Conservation (phyloP, 1,140 invertebrate genomes). For the Drosophila pandora region DNA sequence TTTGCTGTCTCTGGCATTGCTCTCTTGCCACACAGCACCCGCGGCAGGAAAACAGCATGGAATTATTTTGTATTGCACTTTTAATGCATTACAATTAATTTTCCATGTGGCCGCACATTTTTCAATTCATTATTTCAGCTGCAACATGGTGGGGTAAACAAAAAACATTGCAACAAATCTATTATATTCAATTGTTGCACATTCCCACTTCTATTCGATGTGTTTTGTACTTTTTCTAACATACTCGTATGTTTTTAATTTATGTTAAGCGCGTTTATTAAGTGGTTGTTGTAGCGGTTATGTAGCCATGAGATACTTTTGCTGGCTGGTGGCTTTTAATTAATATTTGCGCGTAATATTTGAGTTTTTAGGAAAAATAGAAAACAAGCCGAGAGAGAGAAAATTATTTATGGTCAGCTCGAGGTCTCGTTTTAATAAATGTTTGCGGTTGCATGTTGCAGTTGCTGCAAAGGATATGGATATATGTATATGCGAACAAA, state of each 20-base stretch:
- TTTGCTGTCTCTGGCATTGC: conserved; percentile 24
- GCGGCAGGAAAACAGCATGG: conserved; percentile 5
- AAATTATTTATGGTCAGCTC: conserved; percentile 60
- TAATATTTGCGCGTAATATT: conserved; percentile 68
- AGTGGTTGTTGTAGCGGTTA: conserved; percentile 56
- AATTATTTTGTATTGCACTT: conserved; percentile 67
- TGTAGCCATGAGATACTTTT: conserved; percentile 52
- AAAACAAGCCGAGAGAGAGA: conserved; percentile 34
- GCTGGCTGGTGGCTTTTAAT: conserved; percentile 63
- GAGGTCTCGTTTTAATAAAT: conserved; percentile 44
- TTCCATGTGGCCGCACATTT: conserved; percentile 72
- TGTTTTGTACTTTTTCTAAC: conserved; percentile 11
- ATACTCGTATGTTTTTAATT: conserved; percentile 59
- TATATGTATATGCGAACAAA: conserved; percentile 35
- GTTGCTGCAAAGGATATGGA: conserved; percentile 35
- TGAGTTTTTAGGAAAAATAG: conserved; percentile 59
- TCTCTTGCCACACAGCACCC: not conserved
- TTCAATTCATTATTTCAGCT: conserved; percentile 63
- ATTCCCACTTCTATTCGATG: conserved; percentile 1
- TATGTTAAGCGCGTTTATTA: conserved; percentile 79
- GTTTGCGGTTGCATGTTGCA: conserved; percentile 58
- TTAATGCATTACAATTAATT: conserved; percentile 79
- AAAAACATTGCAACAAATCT: conserved; percentile 39
- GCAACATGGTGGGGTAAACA: conserved; percentile 28
- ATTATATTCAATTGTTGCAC: conserved; percentile 43